Conservation (phyloP, 2,113 vertebrate species). For the Hirundichthys speculiger region DNA sequence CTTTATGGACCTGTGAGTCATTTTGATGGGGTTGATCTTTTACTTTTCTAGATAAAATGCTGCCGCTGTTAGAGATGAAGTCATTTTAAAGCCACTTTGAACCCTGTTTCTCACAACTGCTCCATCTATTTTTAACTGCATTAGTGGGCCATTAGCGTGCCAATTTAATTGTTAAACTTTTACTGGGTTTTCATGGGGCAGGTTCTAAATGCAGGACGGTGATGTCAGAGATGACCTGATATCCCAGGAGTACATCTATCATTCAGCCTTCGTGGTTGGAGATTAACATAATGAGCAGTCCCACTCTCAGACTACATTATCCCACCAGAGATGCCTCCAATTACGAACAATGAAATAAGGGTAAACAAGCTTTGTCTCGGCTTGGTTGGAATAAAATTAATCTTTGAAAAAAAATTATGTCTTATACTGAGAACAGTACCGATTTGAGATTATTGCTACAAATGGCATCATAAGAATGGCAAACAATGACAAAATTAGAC, state of each 20-base stretch:
- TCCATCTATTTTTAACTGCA: conserved; percentile 43
- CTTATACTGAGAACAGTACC: background rate
- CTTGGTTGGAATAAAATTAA: conserved; percentile 1
- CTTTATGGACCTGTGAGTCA: background rate
- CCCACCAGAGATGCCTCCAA: background rate
- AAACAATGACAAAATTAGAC: too few species aligned
- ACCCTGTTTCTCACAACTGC: conserved; percentile 19
- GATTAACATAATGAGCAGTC: conserved; percentile 17
- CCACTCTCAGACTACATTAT: conserved; percentile 14
- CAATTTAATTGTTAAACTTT: conserved; percentile 45
- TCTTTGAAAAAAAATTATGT: too few species aligned
- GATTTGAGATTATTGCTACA: too few species aligned
- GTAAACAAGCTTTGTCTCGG: background rate
- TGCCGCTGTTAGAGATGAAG: conserved; percentile 20
- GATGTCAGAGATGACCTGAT: conserved; percentile 34
- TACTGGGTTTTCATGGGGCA: conserved; percentile 39
- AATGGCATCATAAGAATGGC: too few species aligned
- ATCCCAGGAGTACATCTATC: conserved; percentile 30
- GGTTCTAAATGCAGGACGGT: conserved; percentile 32
- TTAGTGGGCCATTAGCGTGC: conserved; percentile 32
- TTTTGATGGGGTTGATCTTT: background rate
- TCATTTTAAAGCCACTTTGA: conserved; percentile 18
- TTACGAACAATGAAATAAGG: background rate
- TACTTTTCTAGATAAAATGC: background rate
- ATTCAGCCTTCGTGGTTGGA: conserved; percentile 13